A percentile compares a stretch with the other conserved stretches of the same genome.
Evolutionary conservation across 2,113 vertebrate species (phyloP).

Genomic region (Pterocles gutturalis): DNA sequence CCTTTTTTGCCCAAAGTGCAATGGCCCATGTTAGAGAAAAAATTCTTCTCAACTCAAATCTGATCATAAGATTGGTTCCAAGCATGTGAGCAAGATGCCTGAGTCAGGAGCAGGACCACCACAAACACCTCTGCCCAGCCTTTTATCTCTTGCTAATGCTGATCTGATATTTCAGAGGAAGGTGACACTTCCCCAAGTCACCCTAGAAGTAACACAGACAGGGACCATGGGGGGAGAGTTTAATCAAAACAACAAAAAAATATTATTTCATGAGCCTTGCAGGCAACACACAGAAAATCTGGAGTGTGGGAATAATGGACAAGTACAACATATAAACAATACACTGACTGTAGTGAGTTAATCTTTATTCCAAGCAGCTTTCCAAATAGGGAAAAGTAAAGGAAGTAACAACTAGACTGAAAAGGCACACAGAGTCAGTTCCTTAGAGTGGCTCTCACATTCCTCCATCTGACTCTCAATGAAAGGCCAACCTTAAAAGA

Average conservation of each 20-base stretch:
- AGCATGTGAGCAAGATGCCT: background rate
- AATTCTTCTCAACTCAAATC: background rate
- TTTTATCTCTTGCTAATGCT: background rate
- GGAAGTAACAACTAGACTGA: background rate
- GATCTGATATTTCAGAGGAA: background rate
- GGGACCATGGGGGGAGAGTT: background rate
- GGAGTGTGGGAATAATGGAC: background rate
- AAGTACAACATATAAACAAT: background rate
- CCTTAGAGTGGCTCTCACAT: background rate
- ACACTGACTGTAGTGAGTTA: background rate
- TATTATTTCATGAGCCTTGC: background rate
- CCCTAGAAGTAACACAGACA: background rate
- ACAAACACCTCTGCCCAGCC: background rate
- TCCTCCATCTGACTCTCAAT: background rate
- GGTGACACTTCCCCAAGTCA: background rate
- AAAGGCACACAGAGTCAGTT: background rate
- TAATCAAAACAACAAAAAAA: background rate
- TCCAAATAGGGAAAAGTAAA: background rate
- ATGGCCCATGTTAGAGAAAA: accelerated
- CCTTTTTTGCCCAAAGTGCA: background rate
- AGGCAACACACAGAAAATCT: background rate
- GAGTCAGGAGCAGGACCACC: background rate
- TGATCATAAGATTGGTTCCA: background rate
- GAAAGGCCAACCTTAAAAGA: background rate
- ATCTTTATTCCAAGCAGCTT: background rate